Evolutionary conservation across 2,888 invertebrate genomes (phyloP).

Genomic region (Antheraea yamamai): DNA sequence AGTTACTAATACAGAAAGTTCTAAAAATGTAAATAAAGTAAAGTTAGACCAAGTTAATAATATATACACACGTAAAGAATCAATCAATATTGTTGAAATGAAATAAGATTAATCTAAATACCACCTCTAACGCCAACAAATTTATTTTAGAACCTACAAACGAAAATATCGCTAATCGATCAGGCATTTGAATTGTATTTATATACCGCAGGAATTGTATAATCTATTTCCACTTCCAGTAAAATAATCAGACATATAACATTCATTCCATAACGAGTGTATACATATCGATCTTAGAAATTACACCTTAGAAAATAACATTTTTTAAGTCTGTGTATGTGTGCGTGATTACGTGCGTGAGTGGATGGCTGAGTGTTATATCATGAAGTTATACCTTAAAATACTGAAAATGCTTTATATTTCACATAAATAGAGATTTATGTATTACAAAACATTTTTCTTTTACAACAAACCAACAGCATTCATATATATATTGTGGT

Average conservation of each 20-base stretch:
- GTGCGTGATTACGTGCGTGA: background rate
- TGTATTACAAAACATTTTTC: no score
- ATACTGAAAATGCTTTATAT: background rate
- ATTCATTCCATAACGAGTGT: constrained; percentile 17
- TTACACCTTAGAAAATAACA: background rate
- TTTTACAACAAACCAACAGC: background rate
- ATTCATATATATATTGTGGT: background rate
- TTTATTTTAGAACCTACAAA: background rate
- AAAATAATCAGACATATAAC: constrained; percentile 20
- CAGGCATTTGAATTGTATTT: constrained; percentile 29
- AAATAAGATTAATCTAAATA: background rate
- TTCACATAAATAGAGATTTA: background rate
- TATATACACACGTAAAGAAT: background rate
- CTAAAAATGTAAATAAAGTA: no score
- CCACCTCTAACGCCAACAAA: background rate
- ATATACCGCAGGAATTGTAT: constrained; percentile 22
- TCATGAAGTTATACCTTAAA: background rate
- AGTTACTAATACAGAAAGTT: no score
- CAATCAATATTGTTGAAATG: background rate
- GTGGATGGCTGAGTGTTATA: background rate
- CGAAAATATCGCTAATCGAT: constrained; percentile 25
- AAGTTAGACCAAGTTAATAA: background rate
- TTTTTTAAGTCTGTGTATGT: no score
- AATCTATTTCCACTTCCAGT: constrained; percentile 19
- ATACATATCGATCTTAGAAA: background rate